Evolutionary conservation across 30 jellyfish, hydroid and myxozoan genomes (phyloP), one percentile per base, ranked within the genome.

Genomic region (Cassiopea xamachana): DNA sequence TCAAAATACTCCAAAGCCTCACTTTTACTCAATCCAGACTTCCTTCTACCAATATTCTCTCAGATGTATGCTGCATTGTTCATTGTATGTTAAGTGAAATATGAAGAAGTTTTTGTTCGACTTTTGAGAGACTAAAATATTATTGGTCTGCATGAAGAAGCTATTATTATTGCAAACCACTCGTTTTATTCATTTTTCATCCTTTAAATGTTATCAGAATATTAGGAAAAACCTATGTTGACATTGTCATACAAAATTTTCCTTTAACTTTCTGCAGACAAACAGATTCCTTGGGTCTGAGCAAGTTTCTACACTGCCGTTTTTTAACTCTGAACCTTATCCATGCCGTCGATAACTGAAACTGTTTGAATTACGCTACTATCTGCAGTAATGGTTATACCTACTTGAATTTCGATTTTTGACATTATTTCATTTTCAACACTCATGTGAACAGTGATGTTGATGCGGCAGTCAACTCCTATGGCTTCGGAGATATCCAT

Each of bases 271-370:
- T 55, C 12, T 55, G 7, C 64, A 3, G 7, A 6, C 64, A 55
- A 55, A 55, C 12, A 55, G 12, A 3, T 58, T 80, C 55, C 78
- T 78, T 12, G 58, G 79, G 27, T 80, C 89, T 80, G 89, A 80
- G 58, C 79, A 80, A n/a, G 89, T 80, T 80, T 80, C 58, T 80
- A 80, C 89, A 78, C 89, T 80, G 58, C 78, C 89, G 60, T 80
- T 78, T 80, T 80, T 80, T 78, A 78, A 62, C 89, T 80, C 79
- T 80, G 89, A 60, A 80, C 89, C 89, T 80, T 78, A 80, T 49
- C 89, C 89, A 80, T 80, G 89, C 79, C 89, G 58, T 80, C 89
- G 89, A 80, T 80, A 60, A 80, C 89, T 58, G 89, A 77, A 58
- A 80, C 89, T 80, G 51, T 80, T 80, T 77, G 18, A 80, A 80